Conservation (phyloP, 2,113 vertebrate species). For the Microcebus lehilahytsara region DNA sequence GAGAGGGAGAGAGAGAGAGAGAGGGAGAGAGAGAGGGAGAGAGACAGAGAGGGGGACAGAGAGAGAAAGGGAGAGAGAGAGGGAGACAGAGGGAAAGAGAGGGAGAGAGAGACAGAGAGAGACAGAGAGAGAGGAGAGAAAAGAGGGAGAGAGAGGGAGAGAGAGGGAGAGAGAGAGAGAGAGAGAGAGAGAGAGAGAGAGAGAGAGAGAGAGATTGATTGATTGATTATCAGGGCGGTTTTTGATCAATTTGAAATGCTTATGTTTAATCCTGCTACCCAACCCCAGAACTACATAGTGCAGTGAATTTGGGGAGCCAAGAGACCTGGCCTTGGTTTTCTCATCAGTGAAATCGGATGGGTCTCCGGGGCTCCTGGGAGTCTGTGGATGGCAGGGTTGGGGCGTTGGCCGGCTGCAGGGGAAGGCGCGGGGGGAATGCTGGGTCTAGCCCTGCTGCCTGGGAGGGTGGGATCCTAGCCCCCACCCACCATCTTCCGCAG, state of each 20-base stretch:
- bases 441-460: not conserved
- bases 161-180: too few relatives aligned
- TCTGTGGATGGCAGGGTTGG: not conserved
- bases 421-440: not conserved
- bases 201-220: not conserved
- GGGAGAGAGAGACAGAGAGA: not conserved
- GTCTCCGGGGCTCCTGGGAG: not conserved
- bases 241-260: not conserved
- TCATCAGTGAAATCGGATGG: not conserved
- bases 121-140: too few relatives aligned
- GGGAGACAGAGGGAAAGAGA: accelerated
- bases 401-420: not conserved
- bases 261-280: not conserved
- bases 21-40: not conserved
- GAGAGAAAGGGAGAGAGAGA: too few relatives aligned
- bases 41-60: too few relatives aligned
- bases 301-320: not conserved
- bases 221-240: not conserved
- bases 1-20: too few relatives aligned
- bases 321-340: not conserved
- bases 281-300: not conserved
- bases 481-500: conserved; percentile 86
- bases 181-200: not conserved
- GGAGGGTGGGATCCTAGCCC: not conserved
- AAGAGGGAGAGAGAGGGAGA: too few relatives aligned